phyloP scores from a whole-genome alignment of 2,113 vertebrate genomes.

The Rhagologus leucostigma region DNA sequence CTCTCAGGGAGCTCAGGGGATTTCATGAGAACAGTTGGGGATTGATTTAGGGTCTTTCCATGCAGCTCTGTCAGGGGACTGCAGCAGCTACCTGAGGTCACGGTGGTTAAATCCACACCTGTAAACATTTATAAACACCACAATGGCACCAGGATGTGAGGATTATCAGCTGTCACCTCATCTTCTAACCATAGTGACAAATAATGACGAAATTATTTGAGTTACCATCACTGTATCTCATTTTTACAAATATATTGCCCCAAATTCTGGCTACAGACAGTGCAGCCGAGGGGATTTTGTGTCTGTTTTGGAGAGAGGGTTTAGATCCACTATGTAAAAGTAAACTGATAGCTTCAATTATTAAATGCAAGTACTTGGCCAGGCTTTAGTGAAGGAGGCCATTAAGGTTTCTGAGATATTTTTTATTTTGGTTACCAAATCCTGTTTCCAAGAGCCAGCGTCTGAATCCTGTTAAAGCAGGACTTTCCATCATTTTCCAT shows the following conservation, averaged over 20 bases:
- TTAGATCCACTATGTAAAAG: not conserved
- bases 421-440: conserved; percentile 66
- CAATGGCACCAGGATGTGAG: not conserved
- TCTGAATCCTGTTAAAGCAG: conserved; percentile 44
- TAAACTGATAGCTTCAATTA: conserved; percentile 51
- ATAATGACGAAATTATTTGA: not conserved
- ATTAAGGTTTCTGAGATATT: conserved; percentile 15
- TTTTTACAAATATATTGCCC: not conserved
- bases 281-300: not conserved
- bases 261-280: not conserved
- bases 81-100: not conserved
- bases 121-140: not conserved
- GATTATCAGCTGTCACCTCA: not conserved
- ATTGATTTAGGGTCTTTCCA: not conserved
- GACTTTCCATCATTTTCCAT: conserved; percentile 59
- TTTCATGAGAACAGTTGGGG: not conserved
- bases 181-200: not conserved
- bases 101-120: not conserved
- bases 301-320: not conserved
- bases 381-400: not conserved
- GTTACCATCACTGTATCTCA: not conserved
- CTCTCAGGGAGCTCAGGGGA: accelerated
- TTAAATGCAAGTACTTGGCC: conserved; percentile 32
- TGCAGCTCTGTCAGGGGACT: not conserved
- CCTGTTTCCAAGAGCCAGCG: conserved; percentile 34